Evolutionary conservation across 2,113 vertebrate species (phyloP).

Genomic region (Oreochromis spilurus): DNA sequence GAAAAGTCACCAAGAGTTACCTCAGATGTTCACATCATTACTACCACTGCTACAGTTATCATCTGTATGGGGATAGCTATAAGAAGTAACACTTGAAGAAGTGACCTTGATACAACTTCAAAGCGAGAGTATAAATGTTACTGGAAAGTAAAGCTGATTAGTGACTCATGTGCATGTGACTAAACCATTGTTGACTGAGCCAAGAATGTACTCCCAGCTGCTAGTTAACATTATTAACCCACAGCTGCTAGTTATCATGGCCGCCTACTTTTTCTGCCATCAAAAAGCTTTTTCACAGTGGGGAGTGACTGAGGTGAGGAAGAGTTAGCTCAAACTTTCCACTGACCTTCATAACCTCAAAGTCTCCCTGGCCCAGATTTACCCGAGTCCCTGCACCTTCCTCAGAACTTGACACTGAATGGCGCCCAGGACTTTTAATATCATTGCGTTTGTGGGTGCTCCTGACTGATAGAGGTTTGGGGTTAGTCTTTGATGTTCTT

Average conservation of each 20-base stretch:
- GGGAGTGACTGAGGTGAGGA: slow-evolving; percentile 27
- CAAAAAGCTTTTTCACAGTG: slow-evolving; percentile 5
- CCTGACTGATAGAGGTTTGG: slow-evolving; percentile 57
- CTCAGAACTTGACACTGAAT: slow-evolving; percentile 50
- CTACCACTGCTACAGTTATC: not conserved
- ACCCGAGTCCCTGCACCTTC: not conserved
- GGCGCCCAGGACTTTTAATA: slow-evolving; percentile 51
- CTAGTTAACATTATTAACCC: not conserved
- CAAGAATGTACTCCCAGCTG: not conserved
- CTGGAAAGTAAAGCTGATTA: not conserved
- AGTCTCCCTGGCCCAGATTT: slow-evolving; percentile 19
- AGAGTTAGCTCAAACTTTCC: slow-evolving; percentile 44
- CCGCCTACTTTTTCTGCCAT: not conserved
- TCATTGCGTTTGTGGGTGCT: slow-evolving; percentile 55
- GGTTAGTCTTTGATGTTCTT: slow-evolving; percentile 65
- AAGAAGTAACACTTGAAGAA: not conserved
- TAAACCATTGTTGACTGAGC: not conserved
- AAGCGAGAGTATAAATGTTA: not conserved
- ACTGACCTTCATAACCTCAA: slow-evolving; percentile 21
- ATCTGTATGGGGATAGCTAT: not conserved
- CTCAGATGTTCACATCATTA: not conserved
- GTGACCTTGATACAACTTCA: slow-evolving; percentile 29
- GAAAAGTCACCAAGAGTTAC: not conserved
- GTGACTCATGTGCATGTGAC: not conserved
- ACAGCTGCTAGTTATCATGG: slow-evolving; percentile 26